A percentile compares a stretch with the other conserved stretches of the same genome.
Evolutionary conservation across 2,888 invertebrate genomes (phyloP).

Genomic region (Taenaris catops): DNA sequence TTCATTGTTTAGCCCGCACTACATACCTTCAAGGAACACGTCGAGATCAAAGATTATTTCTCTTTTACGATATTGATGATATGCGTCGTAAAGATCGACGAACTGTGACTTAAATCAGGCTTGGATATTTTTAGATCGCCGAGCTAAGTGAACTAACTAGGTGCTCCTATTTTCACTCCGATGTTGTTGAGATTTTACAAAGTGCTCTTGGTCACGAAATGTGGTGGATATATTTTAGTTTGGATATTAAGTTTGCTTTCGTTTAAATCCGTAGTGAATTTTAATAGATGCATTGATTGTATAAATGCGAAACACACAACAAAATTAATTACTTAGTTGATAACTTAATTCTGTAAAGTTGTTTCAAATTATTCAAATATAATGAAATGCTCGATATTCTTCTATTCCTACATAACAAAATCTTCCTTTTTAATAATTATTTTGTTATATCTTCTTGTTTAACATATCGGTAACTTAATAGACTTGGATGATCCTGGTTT

Average conservation of each 20-base stretch:
- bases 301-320: too few species aligned
- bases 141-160: slow-evolving; percentile 30
- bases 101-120: slow-evolving; percentile 28
- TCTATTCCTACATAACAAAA: too few species aligned
- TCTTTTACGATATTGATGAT: slow-evolving; percentile 56
- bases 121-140: slow-evolving; percentile 30
- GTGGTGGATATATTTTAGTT: slow-evolving; percentile 9
- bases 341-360: too few species aligned
- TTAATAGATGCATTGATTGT: too few species aligned
- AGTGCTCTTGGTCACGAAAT: slow-evolving; percentile 11
- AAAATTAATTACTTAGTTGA: too few species aligned
- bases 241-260: neutral
- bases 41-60: slow-evolving; percentile 54
- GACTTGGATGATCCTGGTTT: too few species aligned
- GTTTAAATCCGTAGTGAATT: too few species aligned
- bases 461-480: too few species aligned
- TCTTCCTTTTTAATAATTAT: too few species aligned
- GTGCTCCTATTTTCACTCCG: slow-evolving; percentile 29
- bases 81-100: slow-evolving; percentile 31
- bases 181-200: slow-evolving; percentile 16
- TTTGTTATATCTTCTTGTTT: too few species aligned
- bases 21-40: slow-evolving; percentile 26
- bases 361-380: too few species aligned
- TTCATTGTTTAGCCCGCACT: slow-evolving; percentile 24
- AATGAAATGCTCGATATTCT: too few species aligned